Evolutionary conservation across 2,797 vertebrate species (phyloP), one percentile per base, ranked within the genome.

Genomic region (Sylvia borin): DNA sequence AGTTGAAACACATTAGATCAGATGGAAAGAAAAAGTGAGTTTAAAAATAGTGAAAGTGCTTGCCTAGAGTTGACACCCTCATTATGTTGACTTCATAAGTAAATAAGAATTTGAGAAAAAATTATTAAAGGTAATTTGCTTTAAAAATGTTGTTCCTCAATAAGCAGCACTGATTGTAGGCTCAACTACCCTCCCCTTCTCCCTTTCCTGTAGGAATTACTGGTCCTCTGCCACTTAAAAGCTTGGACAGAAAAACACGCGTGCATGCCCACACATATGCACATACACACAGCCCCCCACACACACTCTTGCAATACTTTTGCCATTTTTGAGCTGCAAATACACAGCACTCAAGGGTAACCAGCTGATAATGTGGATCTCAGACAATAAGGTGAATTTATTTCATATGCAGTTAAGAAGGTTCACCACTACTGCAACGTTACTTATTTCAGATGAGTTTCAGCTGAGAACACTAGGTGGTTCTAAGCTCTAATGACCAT

Each of bases 171-270:
- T 58, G 31, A 64, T 27, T 47, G 38, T 57, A 45, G 67, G 18
- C 16, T 80, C 13, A 14, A 7, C 16, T 77, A 47, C 7, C 11
- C 32, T 68, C 48, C 5, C 6, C 2, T 92, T 85, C 47, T 85
- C 21, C 10, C 4, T 79, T 60, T 74, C 22, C 34, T 85, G 4
- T 7, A 53, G 25, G 26, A 83, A 62, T 66, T 15, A 9, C 13
- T 58, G 8, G 9, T 57, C 19, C 13, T 60, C 15, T 70, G 16
- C 9, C 26, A 58, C 32, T 66, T 76, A 31, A 70, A 90, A 79
- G 5, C 1, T 6, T n/a, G 14, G 29, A 22, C 3, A 57, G 1
- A 32, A 29, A 36, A 18, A 50, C 10, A 48, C 26, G 14, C 2
- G 3, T 40, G 31, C 5, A 2, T 18, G 22, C 16, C 13, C 19